Percentiles rank a stretch among this genome's conserved stretches.
Evolutionary conservation across 1,140 invertebrate species (phyloP).

Genomic region (Achatina immaculata): DNA sequence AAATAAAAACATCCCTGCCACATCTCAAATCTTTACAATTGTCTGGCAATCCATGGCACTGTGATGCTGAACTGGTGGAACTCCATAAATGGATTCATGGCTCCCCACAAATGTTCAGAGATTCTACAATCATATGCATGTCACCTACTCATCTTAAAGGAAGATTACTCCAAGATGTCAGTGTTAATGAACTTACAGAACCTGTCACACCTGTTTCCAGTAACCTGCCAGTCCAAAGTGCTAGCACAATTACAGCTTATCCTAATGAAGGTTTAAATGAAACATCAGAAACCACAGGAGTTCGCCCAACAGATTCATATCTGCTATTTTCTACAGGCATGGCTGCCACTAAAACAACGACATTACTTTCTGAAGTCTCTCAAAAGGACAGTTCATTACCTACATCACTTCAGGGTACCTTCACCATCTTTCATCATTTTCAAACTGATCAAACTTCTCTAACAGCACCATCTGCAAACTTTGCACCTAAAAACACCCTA

Average conservation of each 20-base stretch:
- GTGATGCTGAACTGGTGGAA: constrained; percentile 62
- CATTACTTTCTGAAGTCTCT: too few species aligned
- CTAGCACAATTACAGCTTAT: not conserved
- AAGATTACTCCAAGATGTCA: constrained; percentile 51
- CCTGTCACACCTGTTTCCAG: not conserved
- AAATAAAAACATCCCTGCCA: constrained; percentile 76
- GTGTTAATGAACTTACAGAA: constrained; percentile 20
- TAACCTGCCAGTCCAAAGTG: not conserved
- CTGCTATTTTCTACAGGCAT: not conserved
- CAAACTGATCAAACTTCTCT: not conserved
- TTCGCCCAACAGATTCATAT: not conserved
- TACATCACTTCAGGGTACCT: too few species aligned
- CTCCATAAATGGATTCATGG: constrained; percentile 65
- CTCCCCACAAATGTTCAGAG: constrained; percentile 51
- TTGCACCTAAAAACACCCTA: not conserved
- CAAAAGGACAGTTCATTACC: too few species aligned
- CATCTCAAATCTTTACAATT: constrained; percentile 73
- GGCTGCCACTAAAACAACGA: too few species aligned
- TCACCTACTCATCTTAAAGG: constrained; percentile 55
- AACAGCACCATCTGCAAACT: not conserved
- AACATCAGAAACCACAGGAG: constrained; percentile 7
- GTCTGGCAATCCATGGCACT: constrained; percentile 70
- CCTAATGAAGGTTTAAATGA: not conserved
- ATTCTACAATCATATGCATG: constrained; percentile 57
- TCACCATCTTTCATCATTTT: too few species aligned